Base-by-base conservation (phyloP, 2,888 invertebrate genomes). In the Limnephilus marmoratus region DNA sequence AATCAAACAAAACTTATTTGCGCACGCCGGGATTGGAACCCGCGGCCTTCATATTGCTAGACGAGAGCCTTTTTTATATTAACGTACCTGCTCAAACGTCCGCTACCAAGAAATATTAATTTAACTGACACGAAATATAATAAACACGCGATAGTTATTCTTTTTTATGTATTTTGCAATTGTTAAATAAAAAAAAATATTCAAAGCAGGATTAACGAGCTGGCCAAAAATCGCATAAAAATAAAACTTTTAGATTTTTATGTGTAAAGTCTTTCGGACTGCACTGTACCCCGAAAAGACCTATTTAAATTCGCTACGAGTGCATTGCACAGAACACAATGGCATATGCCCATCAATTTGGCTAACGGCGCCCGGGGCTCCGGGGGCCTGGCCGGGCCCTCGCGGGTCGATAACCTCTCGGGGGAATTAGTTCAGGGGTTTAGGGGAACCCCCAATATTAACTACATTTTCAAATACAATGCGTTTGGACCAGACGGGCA, bases 341-440 rank as follows among this genome's bases (percentile, higher is more conserved):
- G n/a, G 91, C 87, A 88, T 91, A 91, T 91, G 87, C 85, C 87
- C 82, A 87, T 85, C 85, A 31, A 18, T 91, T 41, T 45, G 81
- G 68, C 49, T 68, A 90, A 80, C 68, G 37, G 83, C 34, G 90
- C 85, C 80, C 53, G 81, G 80, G 86, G 86, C 37, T 15, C 37
- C 15, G 13, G 13, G 53, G 31, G 31, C 15, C 12, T 5, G 53
- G 53, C 29, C 1, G 88, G 1, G 49, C 31, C n/a, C n/a, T 68
- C 53, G 49, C 29, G 83, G 90, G 90, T 91, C 90, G 86, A 85
- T 80, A 81, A 91, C 85, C 90, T 41, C 85, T 37, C 13, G 86
- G 86, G 90, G 85, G 29, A 45, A 37, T 90, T 68, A 85, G 18
- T 85, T 68, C 82, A 18, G 90, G 90, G 85, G 90, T 68, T 90